Base-by-base conservation (phyloP, 2,797 vertebrate genomes). In the Podarcis siculus region DNA sequence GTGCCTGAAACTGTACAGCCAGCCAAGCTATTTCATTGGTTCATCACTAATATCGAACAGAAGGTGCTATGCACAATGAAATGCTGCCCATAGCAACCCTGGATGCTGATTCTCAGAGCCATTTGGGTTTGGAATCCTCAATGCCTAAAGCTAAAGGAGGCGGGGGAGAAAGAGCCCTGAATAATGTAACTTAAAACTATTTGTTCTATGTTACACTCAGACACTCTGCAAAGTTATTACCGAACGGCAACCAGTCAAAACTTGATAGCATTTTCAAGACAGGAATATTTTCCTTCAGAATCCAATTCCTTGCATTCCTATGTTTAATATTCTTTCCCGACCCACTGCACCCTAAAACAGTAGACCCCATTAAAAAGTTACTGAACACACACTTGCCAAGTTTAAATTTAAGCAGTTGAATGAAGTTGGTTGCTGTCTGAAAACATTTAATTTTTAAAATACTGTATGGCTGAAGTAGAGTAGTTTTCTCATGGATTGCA, bases 131-230 rank as follows among this genome's bases (percentile, higher is more conserved):
- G 90, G 93, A 95, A 89, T 90, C 91, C 89, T 86, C 87, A 89
- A 78, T 77, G 94, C 93, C 91, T 91, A 81, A 90, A 93, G 89
- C 1, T 67, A 75, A 64, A 73, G 19, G 0, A 35, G 45, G 32
- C 1, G 23, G 6, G 35, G 9, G 4, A 86, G 87, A 89, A 93
- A 82, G 32, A 94, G 83, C 4, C 32, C 49, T 82, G 39, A 69
- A 61, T 76, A 82, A 89, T 35, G 79, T 39, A 77, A 71, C 45
- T 71, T 92, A 76, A 84, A 79, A 81, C 90, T 95, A 88, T 95
- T 95, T 91, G 86, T 90, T 94, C 90, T 94, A 92, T 92, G 89
- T 90, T 91, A 93, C 89, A 92, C 89, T 84, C 90, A 67, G 82
- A 91, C 77, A 71, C 92, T 92, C 89, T 91, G 84, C 79, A 91